Evolutionary conservation across 1,140 invertebrate genomes (phyloP), one percentile per base, ranked within the genome.

Genomic region (Drosophila triauraria): DNA sequence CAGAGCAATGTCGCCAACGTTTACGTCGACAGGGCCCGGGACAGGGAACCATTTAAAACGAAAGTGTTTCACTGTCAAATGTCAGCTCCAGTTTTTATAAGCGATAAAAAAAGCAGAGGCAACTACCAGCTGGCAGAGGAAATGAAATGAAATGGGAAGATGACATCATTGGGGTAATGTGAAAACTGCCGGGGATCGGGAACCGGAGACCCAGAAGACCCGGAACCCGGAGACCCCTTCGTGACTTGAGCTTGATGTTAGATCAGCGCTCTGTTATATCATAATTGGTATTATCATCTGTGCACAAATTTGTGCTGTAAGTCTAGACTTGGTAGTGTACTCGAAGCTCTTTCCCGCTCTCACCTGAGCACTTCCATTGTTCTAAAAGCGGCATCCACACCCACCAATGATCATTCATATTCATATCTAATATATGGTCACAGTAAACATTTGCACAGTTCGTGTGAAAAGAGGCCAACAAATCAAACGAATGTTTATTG

Each of bases 1-100:
- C 43, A 78, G 44, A 15, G 38, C 61, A 30, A 47, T 42, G 47
- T 23, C 23, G 35, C 53, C 40, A 5, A 27, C 59, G 67, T 63
- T 59, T 38, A 38, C 13, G 59, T 51, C 38, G 53, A 38, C 64
- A 69, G 51, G 25, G 48, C 44, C 44, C 32, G 30, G 47, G 32
- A 35, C 17, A 38, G 50, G 40, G 53, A 46, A 58, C 54, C 68
- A 64, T 74, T 61, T 63, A 51, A 80, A 81, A 81, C 64, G 79
- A 82, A 81, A 82, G 79, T 82, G 79, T 82, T 82, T 82, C 67
- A 74, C 79, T 82, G 80, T 82, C 79, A 82, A 82, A 78, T 82
- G 80, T 82, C 80, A 78, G 61, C 13, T 46, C 46, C 27, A 46
- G 67, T 50, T 71, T 71, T 62, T 58, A 70, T 61, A 75, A 54